phyloP scores from a whole-genome alignment of 2,113 vertebrate species.

The Proteles cristata region DNA sequence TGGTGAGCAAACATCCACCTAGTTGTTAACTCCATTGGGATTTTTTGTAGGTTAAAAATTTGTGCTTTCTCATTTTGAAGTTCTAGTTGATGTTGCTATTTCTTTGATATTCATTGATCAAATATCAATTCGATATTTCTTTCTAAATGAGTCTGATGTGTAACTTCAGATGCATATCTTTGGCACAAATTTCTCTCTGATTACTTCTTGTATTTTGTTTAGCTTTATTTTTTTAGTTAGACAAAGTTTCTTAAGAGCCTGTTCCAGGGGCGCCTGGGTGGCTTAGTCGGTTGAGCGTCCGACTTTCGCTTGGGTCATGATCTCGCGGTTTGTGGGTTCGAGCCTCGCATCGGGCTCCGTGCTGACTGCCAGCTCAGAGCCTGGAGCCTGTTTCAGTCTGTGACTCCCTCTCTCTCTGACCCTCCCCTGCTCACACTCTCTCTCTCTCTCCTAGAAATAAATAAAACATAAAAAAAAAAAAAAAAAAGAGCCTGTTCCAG shows the following conservation, averaged over 20 bases:
- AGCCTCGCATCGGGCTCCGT: too few relatives aligned
- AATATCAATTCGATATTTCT: background rate
- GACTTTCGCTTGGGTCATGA: too few relatives aligned
- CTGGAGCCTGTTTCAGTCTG: too few relatives aligned
- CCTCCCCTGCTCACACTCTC: too few relatives aligned
- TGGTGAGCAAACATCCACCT: constrained; percentile 3
- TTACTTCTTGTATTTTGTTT: constrained; percentile 1
- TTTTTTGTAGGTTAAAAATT: background rate
- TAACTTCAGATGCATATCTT: background rate
- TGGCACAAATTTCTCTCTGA: background rate
- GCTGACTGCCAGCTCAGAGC: too few relatives aligned
- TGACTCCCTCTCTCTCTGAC: too few relatives aligned
- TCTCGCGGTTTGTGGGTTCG: too few relatives aligned
- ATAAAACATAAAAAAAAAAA: too few relatives aligned
- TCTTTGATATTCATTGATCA: background rate
- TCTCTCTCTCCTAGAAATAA: too few relatives aligned
- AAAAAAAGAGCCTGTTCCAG: background rate
- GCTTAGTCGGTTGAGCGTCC: too few relatives aligned
- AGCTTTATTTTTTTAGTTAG: constrained; percentile 39
- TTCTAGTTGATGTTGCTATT: background rate
- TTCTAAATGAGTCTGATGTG: background rate
- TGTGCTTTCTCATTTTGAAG: background rate
- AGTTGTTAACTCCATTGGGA: background rate
- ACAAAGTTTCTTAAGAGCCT: background rate
- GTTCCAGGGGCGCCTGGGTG: too few relatives aligned